Base-by-base conservation (phyloP, 2,888 invertebrate genomes). In the Hypolimnas misippus region DNA sequence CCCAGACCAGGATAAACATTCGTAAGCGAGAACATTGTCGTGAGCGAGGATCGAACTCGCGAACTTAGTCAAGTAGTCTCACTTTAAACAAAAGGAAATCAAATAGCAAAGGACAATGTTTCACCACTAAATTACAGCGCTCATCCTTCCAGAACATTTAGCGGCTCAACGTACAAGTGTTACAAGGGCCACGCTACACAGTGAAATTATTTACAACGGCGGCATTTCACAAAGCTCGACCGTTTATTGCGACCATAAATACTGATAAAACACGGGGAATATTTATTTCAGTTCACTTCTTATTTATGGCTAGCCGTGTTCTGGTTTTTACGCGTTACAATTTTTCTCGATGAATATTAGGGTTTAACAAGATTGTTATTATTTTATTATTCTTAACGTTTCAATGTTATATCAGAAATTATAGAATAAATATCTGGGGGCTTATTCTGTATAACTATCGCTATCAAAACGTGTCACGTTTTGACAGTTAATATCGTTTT, bases 221-320 rank as follows among this genome's bases (percentile, higher is more conserved):
- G 91, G 91, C 85, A 76, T 88, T 83, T 84, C 81, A 86, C 87
- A 89, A 90, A 67, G 88, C 76, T 75, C 71, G 78, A 75, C 79
- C 82, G 84, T 91, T 91, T 92, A 92, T 89, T 85, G 83, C 84
- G 56, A 70, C 83, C 87, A 89, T 92, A 92, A 92, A 92, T 91
- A 90, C 87, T 89, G 87, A 88, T 86, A 89, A 87, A 83, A 80
- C 88, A 83, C 81, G 63, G 76, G 81, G 83, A 82, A 88, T 89
- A 91, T 90, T 88, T 89, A 91, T 91, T 84, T 86, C 77, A 79
- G 83, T 83, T 85, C 81, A 84, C 86, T 84, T 89, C 84, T 84
- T 88, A 90, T 91, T 90, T 90, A 91, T 89, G 82, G 77, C 81
- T 81, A 81, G 72, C 79, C 77, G 73, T 78, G 81, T 76, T 79